A percentile compares a stretch with the other conserved stretches of the same genome.
Conservation (phyloP, 2,888 invertebrate species). For the Agapostemon virescens region DNA sequence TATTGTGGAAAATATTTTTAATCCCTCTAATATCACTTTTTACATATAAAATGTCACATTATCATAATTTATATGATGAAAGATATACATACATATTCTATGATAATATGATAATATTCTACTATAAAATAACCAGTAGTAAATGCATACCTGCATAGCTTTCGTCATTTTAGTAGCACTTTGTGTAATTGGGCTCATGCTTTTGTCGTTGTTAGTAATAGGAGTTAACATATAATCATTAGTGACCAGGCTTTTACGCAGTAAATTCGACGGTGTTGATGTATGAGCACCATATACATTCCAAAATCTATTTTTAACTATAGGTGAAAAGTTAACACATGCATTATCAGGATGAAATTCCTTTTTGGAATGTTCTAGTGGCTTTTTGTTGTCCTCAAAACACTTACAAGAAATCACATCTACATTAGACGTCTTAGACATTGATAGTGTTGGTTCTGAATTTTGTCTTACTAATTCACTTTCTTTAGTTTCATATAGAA, state of each 20-base stretch:
- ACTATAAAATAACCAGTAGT: slow-evolving; percentile 14
- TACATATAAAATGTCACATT: neutral
- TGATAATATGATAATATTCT: too few relatives aligned
- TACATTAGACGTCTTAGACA: slow-evolving; percentile 53
- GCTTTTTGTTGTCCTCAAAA: slow-evolving; percentile 25
- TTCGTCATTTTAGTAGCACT: slow-evolving; percentile 92
- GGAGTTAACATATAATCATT: slow-evolving; percentile 81
- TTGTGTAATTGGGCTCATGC: slow-evolving; percentile 94
- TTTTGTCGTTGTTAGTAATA: slow-evolving; percentile 84
- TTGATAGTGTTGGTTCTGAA: slow-evolving; percentile 68
- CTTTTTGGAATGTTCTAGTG: slow-evolving; percentile 32
- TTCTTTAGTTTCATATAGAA: slow-evolving; percentile 33
- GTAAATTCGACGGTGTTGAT: slow-evolving; percentile 77
- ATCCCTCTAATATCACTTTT: neutral
- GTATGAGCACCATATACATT: slow-evolving; percentile 75
- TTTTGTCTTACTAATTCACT: slow-evolving; percentile 64
- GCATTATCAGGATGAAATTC: slow-evolving; percentile 52
- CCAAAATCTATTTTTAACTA: slow-evolving; percentile 70
- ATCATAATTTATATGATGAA: neutral
- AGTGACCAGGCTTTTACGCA: slow-evolving; percentile 73
- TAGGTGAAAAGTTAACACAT: slow-evolving; percentile 66
- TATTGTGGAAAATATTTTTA: slow-evolving; percentile 23
- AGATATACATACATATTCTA: neutral
- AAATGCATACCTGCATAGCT: slow-evolving; percentile 90
- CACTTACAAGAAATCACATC: slow-evolving; percentile 56